Conservation (phyloP, 2,113 vertebrate species). For the Ochotona princeps region DNA sequence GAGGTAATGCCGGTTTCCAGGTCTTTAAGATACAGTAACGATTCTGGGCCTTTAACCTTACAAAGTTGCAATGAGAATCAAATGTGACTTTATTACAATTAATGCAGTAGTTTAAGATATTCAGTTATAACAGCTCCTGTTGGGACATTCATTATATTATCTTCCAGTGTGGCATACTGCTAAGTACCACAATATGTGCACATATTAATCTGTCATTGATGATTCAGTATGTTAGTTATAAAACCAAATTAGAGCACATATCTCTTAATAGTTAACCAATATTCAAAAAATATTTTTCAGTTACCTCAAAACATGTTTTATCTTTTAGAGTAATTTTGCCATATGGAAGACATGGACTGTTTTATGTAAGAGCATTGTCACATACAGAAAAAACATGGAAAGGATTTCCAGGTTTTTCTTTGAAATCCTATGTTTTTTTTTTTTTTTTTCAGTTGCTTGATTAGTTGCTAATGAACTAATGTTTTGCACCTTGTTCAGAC, state of each 20-base stretch:
- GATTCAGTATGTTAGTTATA: neutral
- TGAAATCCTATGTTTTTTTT: neutral
- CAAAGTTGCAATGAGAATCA: neutral
- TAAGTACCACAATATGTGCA: accelerated
- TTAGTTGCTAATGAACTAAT: neutral
- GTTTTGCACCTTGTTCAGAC: neutral
- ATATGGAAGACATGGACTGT: neutral
- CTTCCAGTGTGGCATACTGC: neutral
- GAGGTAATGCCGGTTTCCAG: neutral
- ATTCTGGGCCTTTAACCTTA: neutral
- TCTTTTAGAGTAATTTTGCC: neutral
- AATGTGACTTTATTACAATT: neutral
- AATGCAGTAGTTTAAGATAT: neutral
- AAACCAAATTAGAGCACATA: neutral
- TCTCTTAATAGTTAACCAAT: neutral
- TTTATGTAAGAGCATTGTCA: neutral
- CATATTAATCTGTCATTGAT: neutral
- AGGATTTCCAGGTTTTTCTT: neutral
- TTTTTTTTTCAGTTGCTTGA: neutral
- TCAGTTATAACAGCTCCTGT: neutral
- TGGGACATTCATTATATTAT: neutral
- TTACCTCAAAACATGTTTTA: neutral
- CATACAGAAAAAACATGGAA: neutral
- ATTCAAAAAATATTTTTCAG: neutral
- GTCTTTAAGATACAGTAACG: neutral